Base-by-base conservation (phyloP, 2,797 vertebrate species). In the Gouania willdenowi region DNA sequence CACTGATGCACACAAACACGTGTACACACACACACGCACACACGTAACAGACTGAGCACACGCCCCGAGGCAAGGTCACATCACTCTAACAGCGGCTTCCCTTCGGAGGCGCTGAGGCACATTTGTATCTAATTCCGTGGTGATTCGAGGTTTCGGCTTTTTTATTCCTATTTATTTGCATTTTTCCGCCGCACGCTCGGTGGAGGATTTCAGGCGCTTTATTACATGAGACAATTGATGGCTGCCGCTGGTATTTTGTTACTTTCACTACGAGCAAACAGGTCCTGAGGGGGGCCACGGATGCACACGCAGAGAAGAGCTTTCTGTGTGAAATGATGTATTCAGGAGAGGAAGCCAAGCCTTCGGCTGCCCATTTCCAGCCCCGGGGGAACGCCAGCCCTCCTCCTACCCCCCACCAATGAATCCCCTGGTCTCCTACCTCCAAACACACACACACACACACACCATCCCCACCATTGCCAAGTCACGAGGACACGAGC, bases 21-120 rank as follows among this genome's bases (percentile, higher is more conserved):
- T 17, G 9, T 8, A 42, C 12, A 16, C 26, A 40, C 30, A 28
- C 38, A 38, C 4, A 26, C n/a, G n/a, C 30, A 28, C 13, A 40
- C 23, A 24, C 5, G 25, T 12, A 37, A 8, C 61, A 50, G 34
- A 54, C 46, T 48, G 47, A 48, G 55, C 49, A 49, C 38, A 19
- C n/a, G n/a, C n/a, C n/a, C n/a, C 48, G 45, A 55, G 71, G 78
- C 66, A 83, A 85, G 76, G 76, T 79, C 76, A 66, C 49, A 37
- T 47, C 45, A 20, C 29, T 42, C 42, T 37, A 39, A 56, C 58
- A 35, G 16, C 41, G 53, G 42, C 50, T 46, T 40, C 17, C 8
- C 30, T 31, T 34, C 40, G 13, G 51, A 70, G 34, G 50, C 45
- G 10, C 34, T 13, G 5, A 7, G 11, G 4, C 5, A 18, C n/a